phyloP scores from a whole-genome alignment of 2,888 invertebrate species.

The Troilus luridus region DNA sequence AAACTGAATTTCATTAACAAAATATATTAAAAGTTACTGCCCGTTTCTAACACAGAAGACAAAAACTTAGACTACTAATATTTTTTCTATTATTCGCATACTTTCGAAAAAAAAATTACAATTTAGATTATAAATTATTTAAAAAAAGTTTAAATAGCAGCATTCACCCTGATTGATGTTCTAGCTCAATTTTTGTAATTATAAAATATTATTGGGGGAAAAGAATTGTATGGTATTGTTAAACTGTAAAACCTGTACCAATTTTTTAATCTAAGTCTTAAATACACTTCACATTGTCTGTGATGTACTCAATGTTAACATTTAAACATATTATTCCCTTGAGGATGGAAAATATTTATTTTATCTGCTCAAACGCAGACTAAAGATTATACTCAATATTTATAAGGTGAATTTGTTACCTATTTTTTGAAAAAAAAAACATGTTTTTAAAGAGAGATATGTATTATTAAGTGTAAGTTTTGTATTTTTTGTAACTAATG shows the following conservation, averaged over 20 bases:
- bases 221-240: background rate
- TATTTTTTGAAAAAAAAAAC: background rate
- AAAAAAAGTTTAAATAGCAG: background rate
- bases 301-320: slow-evolving; percentile 30
- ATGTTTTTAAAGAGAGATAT: slow-evolving; percentile 27
- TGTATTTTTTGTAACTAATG: slow-evolving; percentile 60
- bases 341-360: slow-evolving; percentile 38
- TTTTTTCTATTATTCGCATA: background rate
- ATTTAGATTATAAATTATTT: background rate
- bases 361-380: slow-evolving; percentile 37
- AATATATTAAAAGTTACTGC: background rate
- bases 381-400: slow-evolving; percentile 48
- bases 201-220: background rate
- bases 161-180: background rate
- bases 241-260: background rate
- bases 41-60: background rate
- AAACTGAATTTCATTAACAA: background rate
- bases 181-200: background rate
- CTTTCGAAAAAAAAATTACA: background rate
- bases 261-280: slow-evolving; percentile 8
- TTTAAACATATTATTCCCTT: background rate
- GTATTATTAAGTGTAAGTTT: slow-evolving; percentile 57
- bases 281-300: slow-evolving; percentile 37
- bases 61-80: background rate
- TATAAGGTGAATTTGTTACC: slow-evolving; percentile 55